Conservation (phyloP, 1,140 invertebrate species). For the Drosophila athabasca region DNA sequence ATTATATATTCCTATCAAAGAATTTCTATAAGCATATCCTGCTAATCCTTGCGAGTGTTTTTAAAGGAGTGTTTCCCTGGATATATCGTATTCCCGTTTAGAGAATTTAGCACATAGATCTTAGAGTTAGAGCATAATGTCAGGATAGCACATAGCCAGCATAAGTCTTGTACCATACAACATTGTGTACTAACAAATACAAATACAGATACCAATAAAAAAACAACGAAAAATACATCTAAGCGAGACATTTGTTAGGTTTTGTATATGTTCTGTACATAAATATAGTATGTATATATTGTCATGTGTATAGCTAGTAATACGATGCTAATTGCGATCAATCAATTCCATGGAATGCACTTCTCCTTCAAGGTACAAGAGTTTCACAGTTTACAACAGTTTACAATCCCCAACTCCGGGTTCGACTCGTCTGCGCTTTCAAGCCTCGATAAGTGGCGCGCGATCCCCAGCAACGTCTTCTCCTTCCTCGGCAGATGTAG, state of each 20-base stretch:
- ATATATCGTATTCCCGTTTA: conserved; percentile 33
- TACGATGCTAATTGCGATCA: conserved; percentile 43
- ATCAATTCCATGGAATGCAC: conserved; percentile 72
- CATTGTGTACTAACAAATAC: conserved; percentile 48
- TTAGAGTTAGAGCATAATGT: conserved; percentile 52
- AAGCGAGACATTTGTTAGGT: conserved; percentile 3
- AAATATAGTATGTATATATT: conserved; percentile 27
- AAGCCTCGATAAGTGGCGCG: conserved; percentile 59
- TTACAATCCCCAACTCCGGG: conserved; percentile 1
- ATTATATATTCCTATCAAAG: conserved; percentile 9
- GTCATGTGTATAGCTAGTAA: conserved; percentile 43
- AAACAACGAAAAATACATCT: conserved; percentile 31
- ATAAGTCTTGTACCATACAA: conserved; percentile 57
- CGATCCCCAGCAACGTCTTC: conserved; percentile 36
- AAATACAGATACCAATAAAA: conserved; percentile 41
- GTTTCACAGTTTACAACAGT: conserved; percentile 53
- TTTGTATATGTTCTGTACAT: conserved; percentile 28
- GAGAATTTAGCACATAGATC: conserved; percentile 54
- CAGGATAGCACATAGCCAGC: conserved; percentile 54
- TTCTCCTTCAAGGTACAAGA: conserved; percentile 62
- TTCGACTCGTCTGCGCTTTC: conserved; percentile 3
- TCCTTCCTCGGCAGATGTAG: background rate
- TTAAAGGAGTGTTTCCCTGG: background rate
- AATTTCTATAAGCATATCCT: background rate
- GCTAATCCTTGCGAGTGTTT: too few species aligned